A percentile compares a stretch with the other conserved stretches of the same genome.
These are phyloP conservation scores for Silurus meridionalis DNA, from an alignment of 2,113 vertebrate species.

Conservation along the genomic window DNA sequence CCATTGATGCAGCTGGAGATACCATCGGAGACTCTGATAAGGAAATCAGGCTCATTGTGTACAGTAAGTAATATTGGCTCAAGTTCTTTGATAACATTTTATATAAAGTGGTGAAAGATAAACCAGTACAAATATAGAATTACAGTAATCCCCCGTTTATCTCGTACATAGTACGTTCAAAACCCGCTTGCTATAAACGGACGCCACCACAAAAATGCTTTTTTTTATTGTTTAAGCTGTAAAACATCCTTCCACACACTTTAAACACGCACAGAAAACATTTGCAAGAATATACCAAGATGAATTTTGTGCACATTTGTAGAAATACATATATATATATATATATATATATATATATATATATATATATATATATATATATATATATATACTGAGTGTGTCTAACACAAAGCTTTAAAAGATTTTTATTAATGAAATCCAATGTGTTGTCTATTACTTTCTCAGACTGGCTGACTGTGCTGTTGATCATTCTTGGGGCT, in stretches of 20 bases:
- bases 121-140: background rate
- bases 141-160: background rate
- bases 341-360: too few species aligned
- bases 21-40: conserved; percentile 84
- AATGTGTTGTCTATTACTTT: background rate
- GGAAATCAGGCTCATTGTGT: conserved; percentile 89
- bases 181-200: too few species aligned
- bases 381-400: background rate
- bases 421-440: background rate
- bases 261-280: too few species aligned
- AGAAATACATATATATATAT: too few species aligned
- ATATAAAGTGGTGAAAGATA: background rate
- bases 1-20: conserved; percentile 86
- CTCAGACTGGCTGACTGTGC: conserved; percentile 90
- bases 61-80: conserved; percentile 77
- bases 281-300: too few species aligned
- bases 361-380: too few species aligned
- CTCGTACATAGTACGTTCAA: too few species aligned
- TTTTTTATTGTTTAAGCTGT: too few species aligned
- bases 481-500: conserved; percentile 84
- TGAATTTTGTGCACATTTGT: too few species aligned
- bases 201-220: too few species aligned
- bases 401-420: background rate
- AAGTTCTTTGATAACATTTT: background rate
- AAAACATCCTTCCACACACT: too few species aligned